These are phyloP conservation scores for Polypterus senegalus DNA, from an alignment of 2,113 vertebrate genomes.

Conservation along the genomic window DNA sequence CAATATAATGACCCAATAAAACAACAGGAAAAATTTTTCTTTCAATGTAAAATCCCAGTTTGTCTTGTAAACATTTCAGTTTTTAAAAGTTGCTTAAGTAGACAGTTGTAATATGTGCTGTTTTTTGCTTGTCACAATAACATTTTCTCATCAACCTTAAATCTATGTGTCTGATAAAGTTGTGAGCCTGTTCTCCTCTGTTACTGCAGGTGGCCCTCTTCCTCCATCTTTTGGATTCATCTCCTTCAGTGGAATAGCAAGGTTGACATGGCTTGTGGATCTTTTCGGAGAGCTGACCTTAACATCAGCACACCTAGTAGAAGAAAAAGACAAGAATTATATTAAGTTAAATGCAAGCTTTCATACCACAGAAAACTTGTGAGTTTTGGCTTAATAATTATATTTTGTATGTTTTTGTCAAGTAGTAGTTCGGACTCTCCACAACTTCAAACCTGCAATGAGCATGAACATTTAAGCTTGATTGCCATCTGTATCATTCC, in stretches of 20 bases:
- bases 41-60: too few relatives aligned
- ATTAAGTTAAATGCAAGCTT: constrained; percentile 73
- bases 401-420: constrained; percentile 13
- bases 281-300: constrained; percentile 79
- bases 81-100: too few relatives aligned
- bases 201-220: constrained; percentile 52
- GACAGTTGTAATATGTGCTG: too few relatives aligned
- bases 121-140: too few relatives aligned
- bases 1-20: too few relatives aligned
- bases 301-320: constrained; percentile 51
- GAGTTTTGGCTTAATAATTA: constrained; percentile 16
- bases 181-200: constrained; percentile 9
- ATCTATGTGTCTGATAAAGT: neutral
- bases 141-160: too few relatives aligned
- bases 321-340: constrained; percentile 48
- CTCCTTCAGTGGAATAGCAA: constrained; percentile 74
- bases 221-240: constrained; percentile 65
- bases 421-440: too few relatives aligned
- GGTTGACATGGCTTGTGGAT: constrained; percentile 80
- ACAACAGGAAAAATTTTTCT: too few relatives aligned
- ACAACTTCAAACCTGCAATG: neutral
- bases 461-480: neutral
- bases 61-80: too few relatives aligned
- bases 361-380: constrained; percentile 60
- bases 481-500: neutral